A percentile compares a stretch with the other conserved stretches of the same genome.
These are phyloP conservation scores for Xylota sylvarum DNA, from an alignment of 2,888 invertebrate species.

Conservation along the genomic window DNA sequence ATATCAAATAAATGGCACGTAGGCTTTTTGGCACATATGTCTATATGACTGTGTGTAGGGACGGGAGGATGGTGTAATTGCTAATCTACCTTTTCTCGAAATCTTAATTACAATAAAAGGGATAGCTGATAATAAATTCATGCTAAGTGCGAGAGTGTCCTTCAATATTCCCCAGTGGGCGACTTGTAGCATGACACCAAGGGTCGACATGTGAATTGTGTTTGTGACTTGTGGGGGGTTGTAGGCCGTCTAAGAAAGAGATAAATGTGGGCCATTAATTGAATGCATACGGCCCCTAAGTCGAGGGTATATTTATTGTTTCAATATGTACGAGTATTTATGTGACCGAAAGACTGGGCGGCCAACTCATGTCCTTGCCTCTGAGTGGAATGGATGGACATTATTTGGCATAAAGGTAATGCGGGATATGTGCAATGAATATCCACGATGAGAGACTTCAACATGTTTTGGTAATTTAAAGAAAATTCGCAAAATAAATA, in stretches of 20 bases:
- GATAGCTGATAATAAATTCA: constrained; percentile 76
- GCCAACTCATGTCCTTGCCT: constrained; percentile 47
- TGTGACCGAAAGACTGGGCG: constrained; percentile 68
- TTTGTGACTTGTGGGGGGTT: constrained; percentile 52
- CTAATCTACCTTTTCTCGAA: constrained; percentile 76
- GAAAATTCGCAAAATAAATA: constrained; percentile 36
- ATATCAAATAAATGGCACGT: constrained; percentile 67
- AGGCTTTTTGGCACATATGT: constrained; percentile 39
- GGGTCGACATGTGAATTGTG: constrained; percentile 74
- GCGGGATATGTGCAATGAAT: constrained; percentile 66
- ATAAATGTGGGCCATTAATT: constrained; percentile 75
- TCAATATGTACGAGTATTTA: constrained; percentile 73
- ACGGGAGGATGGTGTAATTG: constrained; percentile 54
- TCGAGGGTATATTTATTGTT: constrained; percentile 72
- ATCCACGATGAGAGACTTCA: constrained; percentile 40
- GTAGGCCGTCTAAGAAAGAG: constrained; percentile 65
- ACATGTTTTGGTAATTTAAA: constrained; percentile 45
- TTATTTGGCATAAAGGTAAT: constrained; percentile 71
- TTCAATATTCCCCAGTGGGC: constrained; percentile 71
- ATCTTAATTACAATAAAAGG: constrained; percentile 77
- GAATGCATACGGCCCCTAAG: constrained; percentile 68
- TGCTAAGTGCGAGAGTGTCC: constrained; percentile 75
- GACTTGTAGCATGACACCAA: constrained; percentile 74
- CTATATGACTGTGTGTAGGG: neutral
- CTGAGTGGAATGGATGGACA: constrained; percentile 51